Conservation (phyloP, 2,888 invertebrate species). For the Pycnomerus fuliginosus region DNA sequence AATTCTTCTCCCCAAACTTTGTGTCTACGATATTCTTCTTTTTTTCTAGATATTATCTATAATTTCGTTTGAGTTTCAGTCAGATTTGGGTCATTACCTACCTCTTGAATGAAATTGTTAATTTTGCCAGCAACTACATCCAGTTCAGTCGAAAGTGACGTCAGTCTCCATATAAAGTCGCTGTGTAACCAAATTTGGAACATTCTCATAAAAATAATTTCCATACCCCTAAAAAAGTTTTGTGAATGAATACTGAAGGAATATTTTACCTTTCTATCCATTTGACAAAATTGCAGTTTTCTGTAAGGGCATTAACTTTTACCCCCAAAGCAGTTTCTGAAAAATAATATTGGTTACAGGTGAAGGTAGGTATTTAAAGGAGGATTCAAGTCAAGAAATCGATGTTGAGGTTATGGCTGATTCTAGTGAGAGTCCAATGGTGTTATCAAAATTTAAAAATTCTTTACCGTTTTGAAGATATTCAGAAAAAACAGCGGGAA, state of each 20-base stretch:
- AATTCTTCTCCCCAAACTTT: too few species aligned
- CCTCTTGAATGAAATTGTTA: too few species aligned
- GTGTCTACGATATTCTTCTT: too few species aligned
- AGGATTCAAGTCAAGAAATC: too few species aligned
- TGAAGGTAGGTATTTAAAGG: neutral
- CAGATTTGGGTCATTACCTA: too few species aligned
- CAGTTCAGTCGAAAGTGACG: neutral
- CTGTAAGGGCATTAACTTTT: conserved; percentile 15
- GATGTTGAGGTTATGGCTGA: too few species aligned
- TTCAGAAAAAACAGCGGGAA: too few species aligned
- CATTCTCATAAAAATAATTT: conserved; percentile 10
- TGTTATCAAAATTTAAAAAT: too few species aligned
- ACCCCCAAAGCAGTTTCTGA: conserved; percentile 20
- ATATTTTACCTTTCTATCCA: conserved; percentile 1
- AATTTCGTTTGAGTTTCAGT: neutral
- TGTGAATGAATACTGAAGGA: neutral
- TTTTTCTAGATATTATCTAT: neutral
- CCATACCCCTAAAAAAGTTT: conserved; percentile 10
- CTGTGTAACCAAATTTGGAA: conserved; percentile 17
- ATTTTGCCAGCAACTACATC: neutral
- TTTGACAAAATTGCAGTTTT: conserved; percentile 1
- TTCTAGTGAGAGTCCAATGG: too few species aligned
- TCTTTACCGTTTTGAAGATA: too few species aligned
- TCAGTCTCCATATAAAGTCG: conserved; percentile 15
- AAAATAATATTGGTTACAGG: neutral